These are phyloP conservation scores for Entomyzon cyanotis DNA, from an alignment of 2,113 vertebrate genomes.

Conservation along the genomic window DNA sequence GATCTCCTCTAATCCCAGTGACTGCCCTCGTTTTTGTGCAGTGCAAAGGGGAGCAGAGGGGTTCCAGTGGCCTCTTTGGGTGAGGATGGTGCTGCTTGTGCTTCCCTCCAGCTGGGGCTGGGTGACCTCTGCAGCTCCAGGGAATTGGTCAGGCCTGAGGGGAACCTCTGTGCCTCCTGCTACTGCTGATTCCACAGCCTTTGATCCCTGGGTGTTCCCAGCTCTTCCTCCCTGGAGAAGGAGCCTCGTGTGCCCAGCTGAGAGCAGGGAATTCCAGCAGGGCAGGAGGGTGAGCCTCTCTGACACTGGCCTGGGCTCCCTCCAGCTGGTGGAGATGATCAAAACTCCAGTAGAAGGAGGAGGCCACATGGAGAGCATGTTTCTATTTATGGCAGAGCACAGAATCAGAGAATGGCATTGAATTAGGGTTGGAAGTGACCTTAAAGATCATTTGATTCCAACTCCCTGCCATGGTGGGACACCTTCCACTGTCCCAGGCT, in stretches of 20 bases:
- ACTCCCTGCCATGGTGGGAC: not conserved
- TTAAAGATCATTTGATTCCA: too few species aligned
- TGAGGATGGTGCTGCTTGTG: not conserved
- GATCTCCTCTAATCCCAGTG: not conserved
- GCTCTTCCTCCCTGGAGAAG: not conserved
- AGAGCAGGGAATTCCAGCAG: not conserved
- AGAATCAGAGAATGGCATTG: too few species aligned
- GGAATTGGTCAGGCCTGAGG: not conserved
- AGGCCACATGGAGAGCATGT: accelerated
- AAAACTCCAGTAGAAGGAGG: accelerated
- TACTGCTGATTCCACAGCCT: not conserved
- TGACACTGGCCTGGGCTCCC: accelerated
- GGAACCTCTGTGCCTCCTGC: not conserved
- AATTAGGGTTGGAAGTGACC: not conserved
- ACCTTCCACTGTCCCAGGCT: accelerated
- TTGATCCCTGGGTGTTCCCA: accelerated
- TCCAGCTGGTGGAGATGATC: not conserved
- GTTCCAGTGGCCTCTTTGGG: not conserved
- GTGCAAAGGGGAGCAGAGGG: not conserved
- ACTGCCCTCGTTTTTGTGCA: not conserved
- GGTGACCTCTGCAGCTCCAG: not conserved
- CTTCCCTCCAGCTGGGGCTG: not conserved
- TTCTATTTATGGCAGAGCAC: not conserved
- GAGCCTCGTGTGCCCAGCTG: accelerated
- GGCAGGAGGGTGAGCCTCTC: accelerated